Conservation (phyloP, 1,140 invertebrate species). For the Ericerus pela region DNA sequence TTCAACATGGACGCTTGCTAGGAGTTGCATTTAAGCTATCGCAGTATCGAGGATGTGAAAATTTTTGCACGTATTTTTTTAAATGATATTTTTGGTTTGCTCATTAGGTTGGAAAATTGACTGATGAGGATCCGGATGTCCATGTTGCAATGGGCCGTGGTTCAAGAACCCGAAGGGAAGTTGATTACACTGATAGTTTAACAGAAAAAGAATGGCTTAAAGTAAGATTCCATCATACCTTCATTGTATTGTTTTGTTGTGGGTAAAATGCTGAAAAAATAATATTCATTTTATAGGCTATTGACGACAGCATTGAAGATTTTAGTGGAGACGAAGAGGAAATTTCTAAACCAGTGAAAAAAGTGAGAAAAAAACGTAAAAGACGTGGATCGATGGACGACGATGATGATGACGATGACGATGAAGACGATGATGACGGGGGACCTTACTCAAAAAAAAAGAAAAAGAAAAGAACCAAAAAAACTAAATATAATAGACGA, state of each 20-base stretch:
- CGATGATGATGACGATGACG: constrained; percentile 18
- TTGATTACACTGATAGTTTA: constrained; percentile 90
- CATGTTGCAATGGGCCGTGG: constrained; percentile 58
- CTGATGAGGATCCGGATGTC: constrained; percentile 59
- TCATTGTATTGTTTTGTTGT: neutral
- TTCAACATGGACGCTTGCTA: too few relatives aligned
- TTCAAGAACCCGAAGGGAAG: constrained; percentile 85
- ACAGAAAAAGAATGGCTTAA: constrained; percentile 96
- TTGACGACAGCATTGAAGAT: constrained; percentile 49
- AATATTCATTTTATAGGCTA: constrained; percentile 26
- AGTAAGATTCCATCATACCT: constrained; percentile 11
- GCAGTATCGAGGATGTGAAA: too few relatives aligned
- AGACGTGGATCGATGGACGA: constrained; percentile 33
- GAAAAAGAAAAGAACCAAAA: neutral
- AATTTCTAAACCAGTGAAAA: constrained; percentile 38
- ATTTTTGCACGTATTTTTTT: too few relatives aligned
- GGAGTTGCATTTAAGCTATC: too few relatives aligned
- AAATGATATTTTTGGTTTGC: too few relatives aligned
- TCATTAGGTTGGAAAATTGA: constrained; percentile 41
- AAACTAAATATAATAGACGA: neutral
- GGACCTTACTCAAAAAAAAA: neutral
- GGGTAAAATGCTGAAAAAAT: neutral
- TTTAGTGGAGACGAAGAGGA: constrained; percentile 60
- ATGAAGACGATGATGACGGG: constrained; percentile 18
- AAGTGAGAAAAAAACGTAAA: constrained; percentile 36